Evolutionary conservation across 2,113 vertebrate species (phyloP).

Genomic region (Bathybates hornii): DNA sequence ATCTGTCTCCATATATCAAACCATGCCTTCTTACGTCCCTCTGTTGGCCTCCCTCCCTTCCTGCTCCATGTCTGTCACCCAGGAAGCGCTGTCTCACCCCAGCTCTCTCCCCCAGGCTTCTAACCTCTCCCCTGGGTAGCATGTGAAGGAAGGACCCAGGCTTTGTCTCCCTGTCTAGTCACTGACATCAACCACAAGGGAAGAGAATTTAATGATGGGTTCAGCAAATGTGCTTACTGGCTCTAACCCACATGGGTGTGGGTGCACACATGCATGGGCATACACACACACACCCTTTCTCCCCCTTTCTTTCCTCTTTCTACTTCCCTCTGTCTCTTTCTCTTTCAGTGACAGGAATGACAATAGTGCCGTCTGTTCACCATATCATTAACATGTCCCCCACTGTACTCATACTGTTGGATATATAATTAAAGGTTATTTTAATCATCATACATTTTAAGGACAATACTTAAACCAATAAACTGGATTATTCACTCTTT

Average conservation of each 20-base stretch:
- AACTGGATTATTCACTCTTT: slow-evolving; percentile 15
- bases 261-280: neutral
- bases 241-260: slow-evolving; percentile 16
- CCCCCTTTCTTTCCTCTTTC: neutral
- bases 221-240: slow-evolving; percentile 47
- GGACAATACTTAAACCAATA: slow-evolving; percentile 18
- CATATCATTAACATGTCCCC: slow-evolving; percentile 52
- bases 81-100: slow-evolving; percentile 12
- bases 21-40: neutral
- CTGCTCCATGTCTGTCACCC: slow-evolving; percentile 39
- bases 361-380: slow-evolving; percentile 51
- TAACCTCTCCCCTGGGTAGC: slow-evolving; percentile 55
- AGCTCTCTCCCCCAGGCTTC: slow-evolving; percentile 35
- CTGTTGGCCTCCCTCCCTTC: neutral
- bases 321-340: neutral
- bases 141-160: slow-evolving; percentile 37
- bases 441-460: slow-evolving; percentile 38
- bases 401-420: slow-evolving; percentile 37
- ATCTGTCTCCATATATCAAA: slow-evolving; percentile 20
- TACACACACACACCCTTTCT: neutral
- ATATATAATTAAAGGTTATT: slow-evolving; percentile 50
- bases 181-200: slow-evolving; percentile 54
- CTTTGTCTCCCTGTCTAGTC: slow-evolving; percentile 63
- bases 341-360: slow-evolving; percentile 23
- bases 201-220: slow-evolving; percentile 61